Conservation (phyloP, 2,113 vertebrate species). For the Crotalus viridis region DNA sequence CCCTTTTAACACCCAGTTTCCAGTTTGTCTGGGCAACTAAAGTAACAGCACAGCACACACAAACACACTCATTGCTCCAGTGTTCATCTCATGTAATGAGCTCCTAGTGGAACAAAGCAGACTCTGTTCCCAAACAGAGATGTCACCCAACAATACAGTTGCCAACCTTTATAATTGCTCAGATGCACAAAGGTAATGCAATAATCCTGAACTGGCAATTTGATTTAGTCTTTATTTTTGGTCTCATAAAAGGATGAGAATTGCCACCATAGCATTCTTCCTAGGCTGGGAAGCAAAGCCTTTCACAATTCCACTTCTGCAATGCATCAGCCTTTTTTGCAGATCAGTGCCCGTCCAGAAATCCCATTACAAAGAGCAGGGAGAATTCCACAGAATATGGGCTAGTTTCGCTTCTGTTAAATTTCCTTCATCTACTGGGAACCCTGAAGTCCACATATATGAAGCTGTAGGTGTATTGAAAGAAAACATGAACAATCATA, state of each 20-base stretch:
- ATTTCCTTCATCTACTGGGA: conserved; percentile 22
- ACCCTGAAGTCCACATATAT: neutral
- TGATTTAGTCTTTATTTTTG: conserved; percentile 33
- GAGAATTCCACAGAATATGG: neutral
- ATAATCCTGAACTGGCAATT: neutral
- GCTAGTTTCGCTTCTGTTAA: neutral
- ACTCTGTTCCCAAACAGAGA: conserved; percentile 5
- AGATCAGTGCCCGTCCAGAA: conserved; percentile 28
- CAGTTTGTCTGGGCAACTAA: neutral
- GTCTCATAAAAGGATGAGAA: conserved; percentile 27
- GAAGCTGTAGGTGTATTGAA: conserved; percentile 22
- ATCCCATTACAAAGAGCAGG: neutral
- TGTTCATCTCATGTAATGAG: neutral
- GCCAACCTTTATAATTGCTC: conserved; percentile 5
- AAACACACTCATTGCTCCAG: neutral
- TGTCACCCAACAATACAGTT: conserved; percentile 16
- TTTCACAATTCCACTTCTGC: neutral
- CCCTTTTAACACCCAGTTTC: neutral
- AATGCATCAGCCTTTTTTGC: conserved; percentile 26
- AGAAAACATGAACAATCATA: neutral
- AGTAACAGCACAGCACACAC: neutral
- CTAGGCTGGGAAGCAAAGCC: conserved; percentile 15
- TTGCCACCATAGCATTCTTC: conserved; percentile 14
- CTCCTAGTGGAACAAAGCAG: conserved; percentile 15
- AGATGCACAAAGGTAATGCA: neutral